Conservation (phyloP, 2,797 vertebrate species). For the Craterocephalus amniculus region DNA sequence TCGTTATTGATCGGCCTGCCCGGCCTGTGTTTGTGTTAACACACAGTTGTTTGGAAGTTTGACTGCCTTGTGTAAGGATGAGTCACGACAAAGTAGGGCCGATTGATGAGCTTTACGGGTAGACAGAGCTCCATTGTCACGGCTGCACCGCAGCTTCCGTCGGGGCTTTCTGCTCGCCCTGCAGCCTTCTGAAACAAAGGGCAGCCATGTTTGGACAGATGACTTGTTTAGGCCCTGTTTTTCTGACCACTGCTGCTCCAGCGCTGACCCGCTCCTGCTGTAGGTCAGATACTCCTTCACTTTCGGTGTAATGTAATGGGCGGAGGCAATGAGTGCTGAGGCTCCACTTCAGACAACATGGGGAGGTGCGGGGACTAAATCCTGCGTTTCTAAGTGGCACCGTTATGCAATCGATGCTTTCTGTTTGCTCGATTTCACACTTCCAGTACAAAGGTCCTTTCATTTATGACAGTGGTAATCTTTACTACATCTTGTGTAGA, state of each 20-base stretch:
- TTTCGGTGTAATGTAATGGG: slow-evolving; percentile 35
- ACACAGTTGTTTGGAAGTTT: slow-evolving; percentile 66
- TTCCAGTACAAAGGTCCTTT: slow-evolving; percentile 57
- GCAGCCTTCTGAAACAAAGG: slow-evolving; percentile 69
- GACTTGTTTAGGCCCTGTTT: slow-evolving; percentile 56
- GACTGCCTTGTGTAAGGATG: slow-evolving; percentile 68
- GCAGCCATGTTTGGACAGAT: slow-evolving; percentile 71
- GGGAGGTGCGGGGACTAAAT: slow-evolving; percentile 18
- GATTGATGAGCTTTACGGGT: slow-evolving; percentile 73
- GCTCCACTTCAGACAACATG: background rate
- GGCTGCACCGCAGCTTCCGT: slow-evolving; percentile 63
- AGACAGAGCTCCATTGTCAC: slow-evolving; percentile 78
- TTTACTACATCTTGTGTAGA: slow-evolving; percentile 19
- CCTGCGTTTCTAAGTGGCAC: slow-evolving; percentile 33
- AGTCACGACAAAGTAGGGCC: slow-evolving; percentile 73
- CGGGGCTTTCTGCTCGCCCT: slow-evolving; percentile 71
- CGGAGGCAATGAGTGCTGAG: slow-evolving; percentile 12
- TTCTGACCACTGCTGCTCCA: slow-evolving; percentile 55
- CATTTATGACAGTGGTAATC: slow-evolving; percentile 50
- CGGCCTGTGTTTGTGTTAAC: slow-evolving; percentile 62
- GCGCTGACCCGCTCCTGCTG: slow-evolving; percentile 31
- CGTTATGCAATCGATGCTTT: slow-evolving; percentile 44
- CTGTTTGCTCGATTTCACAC: slow-evolving; percentile 39
- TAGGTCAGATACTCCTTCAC: slow-evolving; percentile 29
- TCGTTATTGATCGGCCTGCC: slow-evolving; percentile 63